phyloP scores from a whole-genome alignment of 2,797 vertebrate genomes.

The Lagocephalus sceleratus region DNA sequence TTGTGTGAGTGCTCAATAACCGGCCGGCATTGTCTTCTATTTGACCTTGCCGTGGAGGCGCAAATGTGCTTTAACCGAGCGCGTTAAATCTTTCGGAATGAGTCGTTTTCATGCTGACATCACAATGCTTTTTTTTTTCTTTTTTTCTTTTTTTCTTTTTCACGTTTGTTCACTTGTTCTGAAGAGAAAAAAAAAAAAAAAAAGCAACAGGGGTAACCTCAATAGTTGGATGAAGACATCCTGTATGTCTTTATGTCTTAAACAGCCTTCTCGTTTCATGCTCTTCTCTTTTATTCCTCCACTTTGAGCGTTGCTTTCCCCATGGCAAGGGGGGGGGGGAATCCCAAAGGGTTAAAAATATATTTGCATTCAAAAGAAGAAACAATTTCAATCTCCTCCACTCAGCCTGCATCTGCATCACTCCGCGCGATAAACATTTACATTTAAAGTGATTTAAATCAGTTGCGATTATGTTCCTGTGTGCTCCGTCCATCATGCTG shows the following conservation, averaged over 20 bases:
- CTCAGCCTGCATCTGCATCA: constrained; percentile 75
- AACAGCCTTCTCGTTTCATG: not conserved
- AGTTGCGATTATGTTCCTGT: constrained; percentile 73
- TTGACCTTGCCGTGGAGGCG: constrained; percentile 53
- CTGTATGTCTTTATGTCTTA: constrained; percentile 7
- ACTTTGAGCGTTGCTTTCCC: not conserved
- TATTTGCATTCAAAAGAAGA: constrained; percentile 63
- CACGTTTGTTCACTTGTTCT: too few species aligned
- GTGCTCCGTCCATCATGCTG: constrained; percentile 73
- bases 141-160: not conserved
- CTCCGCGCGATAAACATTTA: constrained; percentile 78
- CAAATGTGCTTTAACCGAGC: constrained; percentile 15
- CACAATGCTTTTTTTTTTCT: constrained; percentile 4
- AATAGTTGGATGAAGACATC: too few species aligned
- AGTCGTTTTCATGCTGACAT: constrained; percentile 17
- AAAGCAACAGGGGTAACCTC: too few species aligned
- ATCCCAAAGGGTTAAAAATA: constrained; percentile 45
- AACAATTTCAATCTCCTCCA: constrained; percentile 67
- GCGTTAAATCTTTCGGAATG: constrained; percentile 23
- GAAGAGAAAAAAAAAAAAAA: too few species aligned
- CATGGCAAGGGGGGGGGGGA: not conserved
- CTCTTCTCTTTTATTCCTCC: constrained; percentile 11
- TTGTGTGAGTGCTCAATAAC: constrained; percentile 51
- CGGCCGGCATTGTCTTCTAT: constrained; percentile 44
- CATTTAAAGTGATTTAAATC: constrained; percentile 84